Evolutionary conservation across 2,797 vertebrate species (phyloP), one percentile per base, ranked within the genome.

Genomic region (Echiichthys vipera): DNA sequence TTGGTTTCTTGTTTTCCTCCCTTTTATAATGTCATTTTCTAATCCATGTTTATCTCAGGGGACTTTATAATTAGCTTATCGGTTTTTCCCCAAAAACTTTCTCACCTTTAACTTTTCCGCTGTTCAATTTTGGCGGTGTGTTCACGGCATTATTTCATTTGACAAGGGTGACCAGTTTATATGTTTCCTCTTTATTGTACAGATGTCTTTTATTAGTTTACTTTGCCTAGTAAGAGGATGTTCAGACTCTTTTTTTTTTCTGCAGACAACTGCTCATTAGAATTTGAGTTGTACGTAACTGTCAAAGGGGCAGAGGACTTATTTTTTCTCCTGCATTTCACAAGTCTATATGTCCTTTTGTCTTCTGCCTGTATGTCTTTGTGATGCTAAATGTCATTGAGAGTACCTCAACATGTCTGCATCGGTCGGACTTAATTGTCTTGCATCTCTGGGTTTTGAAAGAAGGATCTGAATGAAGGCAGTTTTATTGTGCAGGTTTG

Each of bases 381-480:
- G 87, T 91, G 49, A 89, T 91, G 83, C 58, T 88, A 85, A 89
- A 84, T 74, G 63, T 84, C 74, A 80, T 73, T 73, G 74, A 91
- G 78, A 86, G 74, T 81, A 81, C 50, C 72, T 67, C 85, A 86
- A 85, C 87, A 90, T 83, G 65, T 81, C 88, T 75, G 82, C 65
- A 61, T 85, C 66, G 64, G 81, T 88, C 20, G 34, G 70, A 74
- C 86, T 85, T 87, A 67, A 85, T 91, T 89, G 89, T 92, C 49
- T 73, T 67, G 75, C 59, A 71, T 85, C 73, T 79, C 47, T 58
- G 51, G 45, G 78, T 72, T 89, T 80, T 90, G 74, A 91, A 90
- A 88, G 84, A 76, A 64, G 27, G 55, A 63, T 78, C 45, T 81
- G 78, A 85, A 84, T 81, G 84, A 83, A 80, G 64, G 69, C 74